These are phyloP conservation scores for Corynorhinus townsendii DNA, from an alignment of 2,113 vertebrate species.

Conservation along the genomic window DNA sequence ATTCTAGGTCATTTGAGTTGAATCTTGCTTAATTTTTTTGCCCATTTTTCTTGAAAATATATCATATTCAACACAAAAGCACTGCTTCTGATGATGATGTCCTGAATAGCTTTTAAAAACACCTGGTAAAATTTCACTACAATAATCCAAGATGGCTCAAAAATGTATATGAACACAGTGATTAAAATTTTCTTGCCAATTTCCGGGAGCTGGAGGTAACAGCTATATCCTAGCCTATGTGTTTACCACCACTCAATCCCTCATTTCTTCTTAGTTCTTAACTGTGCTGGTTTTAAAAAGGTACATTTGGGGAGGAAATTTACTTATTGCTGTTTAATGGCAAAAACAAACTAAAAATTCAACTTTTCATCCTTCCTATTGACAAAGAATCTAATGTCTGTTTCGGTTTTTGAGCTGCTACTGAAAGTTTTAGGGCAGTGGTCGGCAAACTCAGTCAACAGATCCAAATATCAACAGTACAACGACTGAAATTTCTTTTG, in stretches of 20 bases:
- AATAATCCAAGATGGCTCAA: not conserved
- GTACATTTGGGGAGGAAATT: not conserved
- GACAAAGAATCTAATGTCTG: not conserved
- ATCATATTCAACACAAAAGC: not conserved
- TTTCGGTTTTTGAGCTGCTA: not conserved
- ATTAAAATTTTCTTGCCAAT: not conserved
- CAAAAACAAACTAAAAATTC: not conserved
- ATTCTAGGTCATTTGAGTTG: constrained; percentile 2
- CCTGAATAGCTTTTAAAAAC: not conserved
- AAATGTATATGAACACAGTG: not conserved
- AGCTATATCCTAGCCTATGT: not conserved
- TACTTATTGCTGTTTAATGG: not conserved
- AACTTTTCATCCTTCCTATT: not conserved
- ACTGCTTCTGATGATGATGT: not conserved
- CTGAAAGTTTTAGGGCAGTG: not conserved
- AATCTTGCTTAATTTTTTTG: not conserved
- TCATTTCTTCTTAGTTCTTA: constrained; percentile 1
- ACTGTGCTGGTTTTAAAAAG: not conserved
- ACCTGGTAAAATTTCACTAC: not conserved
- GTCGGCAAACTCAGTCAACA: too few relatives aligned
- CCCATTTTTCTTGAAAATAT: not conserved
- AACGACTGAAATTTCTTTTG: too few relatives aligned
- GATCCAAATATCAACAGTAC: too few relatives aligned
- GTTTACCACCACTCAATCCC: not conserved
- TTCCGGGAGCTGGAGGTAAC: not conserved